A percentile compares a stretch with the other conserved stretches of the same genome.
Conservation (phyloP, 2,888 invertebrate species). For the Lasioglossum lativentre region DNA sequence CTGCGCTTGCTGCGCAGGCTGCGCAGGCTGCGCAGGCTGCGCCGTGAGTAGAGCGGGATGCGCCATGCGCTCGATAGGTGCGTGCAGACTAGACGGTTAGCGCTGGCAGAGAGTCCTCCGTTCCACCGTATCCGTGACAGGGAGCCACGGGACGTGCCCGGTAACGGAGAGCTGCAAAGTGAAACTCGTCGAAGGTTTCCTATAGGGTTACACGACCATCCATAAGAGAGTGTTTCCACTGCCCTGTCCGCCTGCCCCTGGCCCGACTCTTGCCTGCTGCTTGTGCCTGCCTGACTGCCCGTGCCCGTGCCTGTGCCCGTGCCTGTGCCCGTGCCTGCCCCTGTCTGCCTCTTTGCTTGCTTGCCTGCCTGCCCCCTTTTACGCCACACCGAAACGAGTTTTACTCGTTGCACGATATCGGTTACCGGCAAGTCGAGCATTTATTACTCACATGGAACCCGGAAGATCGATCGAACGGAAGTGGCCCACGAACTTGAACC, state of each 20-base stretch:
- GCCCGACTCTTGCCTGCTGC: conserved; percentile 10
- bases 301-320: conserved; percentile 5
- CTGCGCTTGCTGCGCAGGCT: neutral
- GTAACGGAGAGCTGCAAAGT: conserved; percentile 73
- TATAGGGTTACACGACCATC: conserved; percentile 73
- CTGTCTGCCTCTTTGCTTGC: conserved; percentile 19
- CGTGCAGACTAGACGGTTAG: neutral
- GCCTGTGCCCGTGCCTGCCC: conserved; percentile 15
- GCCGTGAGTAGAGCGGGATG: conserved; percentile 12
- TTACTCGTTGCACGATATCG: conserved; percentile 69
- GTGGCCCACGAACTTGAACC: conserved; percentile 50
- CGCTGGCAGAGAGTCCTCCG: conserved; percentile 10
- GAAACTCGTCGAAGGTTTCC: conserved; percentile 77
- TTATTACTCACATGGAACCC: conserved; percentile 63
- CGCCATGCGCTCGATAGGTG: conserved; percentile 49
- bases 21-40: no score
- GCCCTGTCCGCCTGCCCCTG: conserved; percentile 31
- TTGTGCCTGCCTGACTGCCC: conserved; percentile 33
- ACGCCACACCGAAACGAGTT: conserved; percentile 67
- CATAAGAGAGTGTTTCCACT: conserved; percentile 57
- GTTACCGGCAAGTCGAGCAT: conserved; percentile 61
- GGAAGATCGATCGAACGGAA: conserved; percentile 69
- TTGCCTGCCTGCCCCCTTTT: conserved; percentile 49
- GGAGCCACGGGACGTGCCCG: conserved; percentile 53
- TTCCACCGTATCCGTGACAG: conserved; percentile 54